These are phyloP conservation scores for Gallirallus australis DNA, from an alignment of 2,797 vertebrate species.

Conservation along the genomic window DNA sequence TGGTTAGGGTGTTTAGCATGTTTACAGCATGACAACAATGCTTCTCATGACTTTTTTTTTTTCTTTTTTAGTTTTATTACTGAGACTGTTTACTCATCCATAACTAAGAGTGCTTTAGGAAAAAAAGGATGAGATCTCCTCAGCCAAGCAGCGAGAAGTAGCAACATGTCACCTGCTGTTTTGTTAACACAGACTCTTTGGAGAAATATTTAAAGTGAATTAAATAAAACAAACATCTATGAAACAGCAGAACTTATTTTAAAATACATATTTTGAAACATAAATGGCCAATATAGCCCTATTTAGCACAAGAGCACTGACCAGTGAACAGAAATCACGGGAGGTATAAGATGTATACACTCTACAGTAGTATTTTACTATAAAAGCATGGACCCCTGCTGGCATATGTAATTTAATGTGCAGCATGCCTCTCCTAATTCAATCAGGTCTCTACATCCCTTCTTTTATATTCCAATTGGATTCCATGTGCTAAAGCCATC, in stretches of 20 bases:
- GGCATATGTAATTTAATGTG: conserved; percentile 91
- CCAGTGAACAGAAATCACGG: conserved; percentile 63
- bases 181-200: neutral
- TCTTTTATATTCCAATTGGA: conserved; percentile 99
- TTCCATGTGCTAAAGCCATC: conserved; percentile 97
- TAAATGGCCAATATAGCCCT: conserved; percentile 9
- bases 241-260: neutral
- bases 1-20: neutral
- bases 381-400: conserved; percentile 85
- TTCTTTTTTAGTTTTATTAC: neutral
- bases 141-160: neutral
- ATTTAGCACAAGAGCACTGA: conserved; percentile 35
- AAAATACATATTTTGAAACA: conserved; percentile 33
- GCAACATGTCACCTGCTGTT: neutral
- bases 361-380: conserved; percentile 77
- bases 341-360: conserved; percentile 63
- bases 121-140: neutral
- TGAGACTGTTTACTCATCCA: neutral
- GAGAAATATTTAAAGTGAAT: neutral
- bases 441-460: conserved; percentile 92
- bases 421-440: conserved; percentile 91
- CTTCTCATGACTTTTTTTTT: neutral
- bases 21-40: neutral
- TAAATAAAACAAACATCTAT: neutral
- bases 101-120: neutral